These are phyloP conservation scores for Oncorhynchus keta DNA, from an alignment of 2,113 vertebrate genomes.

Conservation along the genomic window DNA sequence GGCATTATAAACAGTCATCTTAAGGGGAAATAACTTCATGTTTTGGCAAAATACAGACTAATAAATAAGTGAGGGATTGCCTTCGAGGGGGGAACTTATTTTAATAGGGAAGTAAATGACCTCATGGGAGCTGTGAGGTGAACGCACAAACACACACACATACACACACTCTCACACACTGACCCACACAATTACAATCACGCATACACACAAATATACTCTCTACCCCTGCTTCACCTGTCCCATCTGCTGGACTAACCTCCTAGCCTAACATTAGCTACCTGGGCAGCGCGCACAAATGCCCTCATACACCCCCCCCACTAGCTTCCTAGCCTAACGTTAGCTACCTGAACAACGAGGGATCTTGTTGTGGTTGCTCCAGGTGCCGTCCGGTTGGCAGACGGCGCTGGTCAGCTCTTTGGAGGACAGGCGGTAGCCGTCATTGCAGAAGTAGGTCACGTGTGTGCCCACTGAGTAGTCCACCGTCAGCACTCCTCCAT, in stretches of 20 bases:
- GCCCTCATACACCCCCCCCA: neutral
- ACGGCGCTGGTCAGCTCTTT: slow-evolving; percentile 92
- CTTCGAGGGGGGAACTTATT: no score
- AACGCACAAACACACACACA: neutral
- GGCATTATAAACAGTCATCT: no score
- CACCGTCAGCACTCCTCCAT: slow-evolving; percentile 91
- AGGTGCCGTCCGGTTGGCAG: slow-evolving; percentile 94
- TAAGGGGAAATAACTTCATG: no score
- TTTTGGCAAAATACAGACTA: no score
- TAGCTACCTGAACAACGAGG: slow-evolving; percentile 89
- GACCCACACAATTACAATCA: neutral
- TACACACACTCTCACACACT: neutral
- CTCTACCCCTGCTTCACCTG: no score
- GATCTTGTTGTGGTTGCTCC: slow-evolving; percentile 99
- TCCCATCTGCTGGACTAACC: no score
- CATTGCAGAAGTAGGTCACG: slow-evolving; percentile 96
- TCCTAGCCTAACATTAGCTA: no score
- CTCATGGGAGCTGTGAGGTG: no score
- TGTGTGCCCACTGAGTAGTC: slow-evolving; percentile 94
- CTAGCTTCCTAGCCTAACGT: slow-evolving; percentile 31
- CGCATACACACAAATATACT: no score
- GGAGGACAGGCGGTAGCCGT: slow-evolving; percentile 91
- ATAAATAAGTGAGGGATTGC: no score
- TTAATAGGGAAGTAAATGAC: no score
- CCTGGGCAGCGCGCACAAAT: neutral